phyloP scores from a whole-genome alignment of 2,888 invertebrate genomes.

The Melinaea marsaeus region DNA sequence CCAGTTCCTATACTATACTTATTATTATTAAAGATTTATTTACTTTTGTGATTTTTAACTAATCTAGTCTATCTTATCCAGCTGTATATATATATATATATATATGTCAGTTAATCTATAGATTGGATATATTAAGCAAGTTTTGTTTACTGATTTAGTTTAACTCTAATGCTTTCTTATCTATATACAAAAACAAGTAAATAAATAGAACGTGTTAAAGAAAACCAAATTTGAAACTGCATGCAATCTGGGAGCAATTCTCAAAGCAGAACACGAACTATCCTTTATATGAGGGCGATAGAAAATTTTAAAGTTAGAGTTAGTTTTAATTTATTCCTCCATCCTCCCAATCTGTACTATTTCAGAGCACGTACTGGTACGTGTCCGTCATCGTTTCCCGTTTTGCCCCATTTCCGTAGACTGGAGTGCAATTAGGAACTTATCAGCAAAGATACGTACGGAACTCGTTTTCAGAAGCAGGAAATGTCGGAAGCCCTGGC shows the following conservation, averaged over 20 bases:
- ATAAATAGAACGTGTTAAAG: not conserved
- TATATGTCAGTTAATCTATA: too few relatives aligned
- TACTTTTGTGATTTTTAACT: too few relatives aligned
- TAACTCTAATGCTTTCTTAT: too few relatives aligned
- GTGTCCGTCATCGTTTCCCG: constrained; percentile 45
- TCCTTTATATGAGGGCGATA: constrained; percentile 4
- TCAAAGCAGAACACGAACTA: not conserved
- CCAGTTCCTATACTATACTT: not conserved
- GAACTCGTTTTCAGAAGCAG: constrained; percentile 24
- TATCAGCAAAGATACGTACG: constrained; percentile 51
- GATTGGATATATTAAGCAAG: too few relatives aligned
- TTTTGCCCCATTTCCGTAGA: constrained; percentile 58
- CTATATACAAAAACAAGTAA: not conserved
- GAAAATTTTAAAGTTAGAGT: constrained; percentile 26
- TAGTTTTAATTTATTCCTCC: constrained; percentile 29
- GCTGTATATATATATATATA: too few relatives aligned
- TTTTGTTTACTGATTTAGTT: too few relatives aligned
- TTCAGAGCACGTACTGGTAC: constrained; percentile 58
- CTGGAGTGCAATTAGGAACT: constrained; percentile 69
- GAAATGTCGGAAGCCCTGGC: constrained; percentile 9
- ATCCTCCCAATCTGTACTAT: constrained; percentile 47
- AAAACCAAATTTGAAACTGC: not conserved
- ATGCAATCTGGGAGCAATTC: not conserved
- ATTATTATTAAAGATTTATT: too few relatives aligned
- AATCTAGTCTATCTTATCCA: too few relatives aligned